Conservation (phyloP, 2,113 vertebrate species). For the Opisthocomus hoazin region DNA sequence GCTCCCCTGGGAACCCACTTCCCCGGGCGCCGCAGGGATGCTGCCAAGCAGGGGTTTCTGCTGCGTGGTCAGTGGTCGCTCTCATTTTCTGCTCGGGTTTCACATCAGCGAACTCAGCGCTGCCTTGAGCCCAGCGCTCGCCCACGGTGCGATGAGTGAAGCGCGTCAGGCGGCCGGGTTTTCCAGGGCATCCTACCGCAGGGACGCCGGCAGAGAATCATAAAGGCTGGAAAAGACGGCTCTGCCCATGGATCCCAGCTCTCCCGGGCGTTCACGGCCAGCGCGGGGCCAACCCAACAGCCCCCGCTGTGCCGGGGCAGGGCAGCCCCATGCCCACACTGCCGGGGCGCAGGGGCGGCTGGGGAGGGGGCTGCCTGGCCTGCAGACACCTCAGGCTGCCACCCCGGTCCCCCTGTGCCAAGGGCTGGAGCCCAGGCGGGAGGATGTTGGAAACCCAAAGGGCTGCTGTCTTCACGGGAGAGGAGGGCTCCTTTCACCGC, state of each 20-base stretch:
- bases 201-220: background rate
- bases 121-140: background rate
- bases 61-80: background rate
- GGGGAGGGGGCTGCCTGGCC: accelerated
- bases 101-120: accelerated
- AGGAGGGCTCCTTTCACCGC: background rate
- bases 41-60: background rate
- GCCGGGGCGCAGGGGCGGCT: too few species aligned
- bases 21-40: background rate
- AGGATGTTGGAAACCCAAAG: background rate
- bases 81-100: background rate
- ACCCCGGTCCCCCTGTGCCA: accelerated
- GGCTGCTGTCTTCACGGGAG: background rate
- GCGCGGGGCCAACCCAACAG: background rate
- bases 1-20: background rate
- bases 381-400: accelerated
- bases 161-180: background rate
- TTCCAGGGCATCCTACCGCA: accelerated
- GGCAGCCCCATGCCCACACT: accelerated
- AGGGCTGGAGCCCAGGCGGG: background rate
- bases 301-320: accelerated
- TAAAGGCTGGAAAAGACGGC: too few species aligned
- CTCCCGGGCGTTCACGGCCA: background rate
- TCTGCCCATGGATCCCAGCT: background rate
- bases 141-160: accelerated